These are phyloP conservation scores for Melanocharis versteri DNA, from an alignment of 2,113 vertebrate genomes.

Conservation along the genomic window DNA sequence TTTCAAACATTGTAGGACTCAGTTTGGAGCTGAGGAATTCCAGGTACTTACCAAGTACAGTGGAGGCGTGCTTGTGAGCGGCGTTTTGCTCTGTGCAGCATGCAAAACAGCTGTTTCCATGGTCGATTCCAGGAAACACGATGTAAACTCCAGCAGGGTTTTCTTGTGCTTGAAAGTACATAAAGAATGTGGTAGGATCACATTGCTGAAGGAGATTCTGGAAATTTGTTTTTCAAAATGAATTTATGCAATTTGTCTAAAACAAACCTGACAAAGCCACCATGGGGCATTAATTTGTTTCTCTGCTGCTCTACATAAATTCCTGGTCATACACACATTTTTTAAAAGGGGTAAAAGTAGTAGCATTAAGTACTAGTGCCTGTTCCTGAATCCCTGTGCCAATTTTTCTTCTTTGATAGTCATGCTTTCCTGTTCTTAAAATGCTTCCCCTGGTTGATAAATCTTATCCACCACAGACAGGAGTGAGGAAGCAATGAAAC, in stretches of 20 bases:
- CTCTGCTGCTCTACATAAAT: not conserved
- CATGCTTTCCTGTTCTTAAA: not conserved
- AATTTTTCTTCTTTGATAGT: not conserved
- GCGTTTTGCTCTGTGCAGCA: not conserved
- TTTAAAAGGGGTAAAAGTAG: not conserved
- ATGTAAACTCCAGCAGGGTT: not conserved
- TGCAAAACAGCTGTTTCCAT: not conserved
- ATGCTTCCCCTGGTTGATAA: not conserved
- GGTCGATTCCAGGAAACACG: not conserved
- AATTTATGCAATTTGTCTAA: not conserved
- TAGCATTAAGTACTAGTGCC: not conserved
- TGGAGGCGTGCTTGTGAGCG: accelerated
- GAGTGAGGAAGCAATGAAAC: not conserved
- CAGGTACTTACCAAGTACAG: not conserved
- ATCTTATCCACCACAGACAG: not conserved
- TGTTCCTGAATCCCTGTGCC: not conserved
- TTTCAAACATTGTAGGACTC: not conserved
- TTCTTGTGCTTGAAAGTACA: not conserved
- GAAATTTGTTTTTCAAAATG: not conserved
- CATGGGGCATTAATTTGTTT: not conserved
- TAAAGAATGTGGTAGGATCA: not conserved
- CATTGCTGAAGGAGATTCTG: not conserved
- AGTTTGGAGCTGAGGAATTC: not conserved
- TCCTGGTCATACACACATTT: not conserved
- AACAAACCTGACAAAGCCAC: not conserved